phyloP scores from a whole-genome alignment of 1,140 invertebrate species.

The Tetramorium simillimum region DNA sequence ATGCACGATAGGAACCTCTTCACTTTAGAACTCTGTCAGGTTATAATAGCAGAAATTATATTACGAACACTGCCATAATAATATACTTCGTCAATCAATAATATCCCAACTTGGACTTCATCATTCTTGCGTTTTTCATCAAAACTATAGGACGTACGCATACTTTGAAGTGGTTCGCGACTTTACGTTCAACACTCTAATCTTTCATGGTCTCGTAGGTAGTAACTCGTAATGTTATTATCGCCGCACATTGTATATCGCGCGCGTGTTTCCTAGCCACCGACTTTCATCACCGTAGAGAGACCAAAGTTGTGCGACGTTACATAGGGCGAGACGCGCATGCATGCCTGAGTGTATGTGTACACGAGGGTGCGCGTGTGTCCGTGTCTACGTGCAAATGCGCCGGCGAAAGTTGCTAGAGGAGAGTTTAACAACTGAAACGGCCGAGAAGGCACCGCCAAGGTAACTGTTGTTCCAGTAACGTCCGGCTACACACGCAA shows the following conservation, averaged over 20 bases:
- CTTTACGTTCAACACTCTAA: conserved; percentile 16
- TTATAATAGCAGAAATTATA: background rate
- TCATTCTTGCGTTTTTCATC: background rate
- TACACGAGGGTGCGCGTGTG: too few relatives aligned
- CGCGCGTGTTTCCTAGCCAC: conserved; percentile 29
- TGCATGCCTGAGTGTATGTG: too few relatives aligned
- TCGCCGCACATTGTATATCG: conserved; percentile 35
- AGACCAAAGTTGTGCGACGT: conserved; percentile 46
- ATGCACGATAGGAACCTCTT: background rate
- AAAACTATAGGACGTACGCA: too few relatives aligned
- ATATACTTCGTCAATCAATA: background rate
- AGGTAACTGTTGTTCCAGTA: conserved; percentile 59
- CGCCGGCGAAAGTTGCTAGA: conserved; percentile 39
- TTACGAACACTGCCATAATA: background rate
- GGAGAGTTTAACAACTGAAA: conserved; percentile 62
- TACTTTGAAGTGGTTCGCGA: background rate
- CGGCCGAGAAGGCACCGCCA: conserved; percentile 43
- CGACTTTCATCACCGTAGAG: conserved; percentile 53
- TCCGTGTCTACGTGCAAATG: conserved; percentile 20
- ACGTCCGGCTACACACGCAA: conserved; percentile 38
- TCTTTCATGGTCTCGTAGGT: conserved; percentile 30
- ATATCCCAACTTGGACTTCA: background rate
- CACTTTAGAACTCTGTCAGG: background rate
- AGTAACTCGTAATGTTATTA: conserved; percentile 47
- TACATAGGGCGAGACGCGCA: conserved; percentile 5